Evolutionary conservation across 1,140 invertebrate species (phyloP).

Genomic region (Leptinotarsa defecta): DNA sequence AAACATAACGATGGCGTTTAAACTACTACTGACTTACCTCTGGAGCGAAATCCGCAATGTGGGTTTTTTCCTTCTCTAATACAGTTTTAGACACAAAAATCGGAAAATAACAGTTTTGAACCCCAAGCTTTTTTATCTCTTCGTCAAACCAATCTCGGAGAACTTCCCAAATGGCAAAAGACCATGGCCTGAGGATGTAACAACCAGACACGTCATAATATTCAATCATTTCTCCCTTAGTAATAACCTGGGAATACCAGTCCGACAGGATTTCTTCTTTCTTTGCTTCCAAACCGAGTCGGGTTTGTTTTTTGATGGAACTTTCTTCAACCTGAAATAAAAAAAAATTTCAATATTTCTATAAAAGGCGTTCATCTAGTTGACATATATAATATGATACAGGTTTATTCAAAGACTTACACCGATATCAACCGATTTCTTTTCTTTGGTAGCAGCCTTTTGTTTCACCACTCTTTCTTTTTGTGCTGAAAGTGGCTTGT

Average conservation of each 20-base stretch:
- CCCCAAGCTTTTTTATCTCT: constrained; percentile 90
- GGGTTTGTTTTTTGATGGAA: constrained; percentile 82
- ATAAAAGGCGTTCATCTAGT: too few relatives aligned
- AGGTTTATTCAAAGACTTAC: not conserved
- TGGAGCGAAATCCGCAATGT: constrained; percentile 98
- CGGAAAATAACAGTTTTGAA: constrained; percentile 98
- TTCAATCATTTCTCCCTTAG: constrained; percentile 98
- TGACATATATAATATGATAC: too few relatives aligned
- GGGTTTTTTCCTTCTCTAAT: constrained; percentile 93
- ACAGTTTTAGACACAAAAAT: constrained; percentile 93
- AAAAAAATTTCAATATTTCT: too few relatives aligned
- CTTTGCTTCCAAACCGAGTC: constrained; percentile 89
- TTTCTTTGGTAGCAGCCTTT: constrained; percentile 53
- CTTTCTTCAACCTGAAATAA: constrained; percentile 55
- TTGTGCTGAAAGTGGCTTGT: constrained; percentile 17
- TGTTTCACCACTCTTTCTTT: constrained; percentile 47
- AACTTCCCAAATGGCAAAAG: constrained; percentile 94
- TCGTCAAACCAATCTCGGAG: constrained; percentile 89
- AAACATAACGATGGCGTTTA: too few relatives aligned
- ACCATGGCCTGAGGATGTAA: constrained; percentile 97
- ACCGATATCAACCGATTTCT: constrained; percentile 45
- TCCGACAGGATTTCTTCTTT: constrained; percentile 94
- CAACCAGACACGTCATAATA: constrained; percentile 99
- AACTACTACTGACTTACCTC: constrained; percentile 67
- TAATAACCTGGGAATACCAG: constrained; percentile 99